Evolutionary conservation across 2,888 invertebrate species (phyloP).

Genomic region (Dromius quadrimaculatus): DNA sequence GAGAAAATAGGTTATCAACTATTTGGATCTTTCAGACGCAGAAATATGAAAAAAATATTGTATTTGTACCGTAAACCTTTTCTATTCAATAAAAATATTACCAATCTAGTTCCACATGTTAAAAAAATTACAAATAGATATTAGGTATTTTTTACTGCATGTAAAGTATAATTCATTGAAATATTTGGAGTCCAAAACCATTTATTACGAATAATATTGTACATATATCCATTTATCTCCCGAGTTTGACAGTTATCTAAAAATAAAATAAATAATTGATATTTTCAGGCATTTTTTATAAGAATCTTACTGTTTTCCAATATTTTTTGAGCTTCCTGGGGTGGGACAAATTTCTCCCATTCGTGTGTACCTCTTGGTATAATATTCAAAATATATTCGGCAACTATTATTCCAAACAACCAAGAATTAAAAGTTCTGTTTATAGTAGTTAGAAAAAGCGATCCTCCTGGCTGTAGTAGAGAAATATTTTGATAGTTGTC

Average conservation of each 20-base stretch:
- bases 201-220: constrained; percentile 75
- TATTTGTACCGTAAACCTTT: too few species aligned
- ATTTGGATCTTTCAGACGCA: too few species aligned
- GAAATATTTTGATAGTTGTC: not conserved
- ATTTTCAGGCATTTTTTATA: too few species aligned
- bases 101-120: too few species aligned
- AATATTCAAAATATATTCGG: constrained; percentile 80
- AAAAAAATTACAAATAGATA: not conserved
- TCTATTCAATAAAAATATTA: too few species aligned
- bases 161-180: constrained; percentile 80
- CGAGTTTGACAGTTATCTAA: constrained; percentile 77
- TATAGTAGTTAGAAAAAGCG: constrained; percentile 78
- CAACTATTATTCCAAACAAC: constrained; percentile 77
- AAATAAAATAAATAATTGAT: constrained; percentile 58
- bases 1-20: too few species aligned
- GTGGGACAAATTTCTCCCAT: constrained; percentile 88
- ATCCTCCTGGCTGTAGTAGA: constrained; percentile 71
- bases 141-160: constrained; percentile 77
- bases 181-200: constrained; percentile 80
- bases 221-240: constrained; percentile 79
- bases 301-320: constrained; percentile 78
- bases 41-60: too few species aligned
- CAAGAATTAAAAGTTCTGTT: constrained; percentile 75
- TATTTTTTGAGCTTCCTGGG: constrained; percentile 79
- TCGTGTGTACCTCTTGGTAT: constrained; percentile 91